phyloP scores from a whole-genome alignment of 2,797 vertebrate genomes.

The Ispidina lecontei region DNA sequence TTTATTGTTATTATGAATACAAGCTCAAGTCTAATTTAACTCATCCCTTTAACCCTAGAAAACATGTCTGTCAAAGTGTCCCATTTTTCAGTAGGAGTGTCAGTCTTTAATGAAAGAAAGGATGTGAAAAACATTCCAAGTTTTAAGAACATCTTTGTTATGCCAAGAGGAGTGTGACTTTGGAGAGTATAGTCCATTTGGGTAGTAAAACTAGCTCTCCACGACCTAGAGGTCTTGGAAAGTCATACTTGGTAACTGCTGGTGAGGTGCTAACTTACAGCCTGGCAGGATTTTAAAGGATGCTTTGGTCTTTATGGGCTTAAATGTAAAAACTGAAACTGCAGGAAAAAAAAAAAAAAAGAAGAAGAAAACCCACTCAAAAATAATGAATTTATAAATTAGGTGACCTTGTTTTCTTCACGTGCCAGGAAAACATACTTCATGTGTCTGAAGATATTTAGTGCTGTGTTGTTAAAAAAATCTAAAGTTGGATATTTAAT shows the following conservation, averaged over 20 bases:
- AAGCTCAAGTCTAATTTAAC: not conserved
- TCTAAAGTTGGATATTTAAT: constrained; percentile 36
- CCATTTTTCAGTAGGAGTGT: not conserved
- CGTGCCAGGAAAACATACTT: not conserved
- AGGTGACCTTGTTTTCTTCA: not conserved
- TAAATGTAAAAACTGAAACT: constrained; percentile 27
- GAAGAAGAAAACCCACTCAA: not conserved
- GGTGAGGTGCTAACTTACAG: constrained; percentile 3
- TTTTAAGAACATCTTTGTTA: not conserved
- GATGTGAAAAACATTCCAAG: not conserved
- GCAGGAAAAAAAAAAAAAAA: not conserved
- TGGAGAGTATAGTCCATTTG: not conserved
- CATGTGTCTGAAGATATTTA: not conserved
- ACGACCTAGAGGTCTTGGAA: constrained; percentile 15
- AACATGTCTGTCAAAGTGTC: not conserved
- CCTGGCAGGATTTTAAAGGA: constrained; percentile 29
- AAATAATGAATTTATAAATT: not conserved
- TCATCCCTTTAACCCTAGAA: not conserved
- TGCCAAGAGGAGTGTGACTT: not conserved
- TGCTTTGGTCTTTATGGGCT: not conserved
- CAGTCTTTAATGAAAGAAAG: not conserved
- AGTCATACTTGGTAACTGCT: constrained; percentile 10
- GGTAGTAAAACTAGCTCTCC: constrained; percentile 1
- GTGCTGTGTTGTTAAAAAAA: not conserved
- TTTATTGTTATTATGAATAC: not conserved